A percentile compares a stretch with the other conserved stretches of the same genome.
These are phyloP conservation scores for Microtus ochrogaster DNA, from an alignment of 2,113 vertebrate genomes.

Conservation along the genomic window DNA sequence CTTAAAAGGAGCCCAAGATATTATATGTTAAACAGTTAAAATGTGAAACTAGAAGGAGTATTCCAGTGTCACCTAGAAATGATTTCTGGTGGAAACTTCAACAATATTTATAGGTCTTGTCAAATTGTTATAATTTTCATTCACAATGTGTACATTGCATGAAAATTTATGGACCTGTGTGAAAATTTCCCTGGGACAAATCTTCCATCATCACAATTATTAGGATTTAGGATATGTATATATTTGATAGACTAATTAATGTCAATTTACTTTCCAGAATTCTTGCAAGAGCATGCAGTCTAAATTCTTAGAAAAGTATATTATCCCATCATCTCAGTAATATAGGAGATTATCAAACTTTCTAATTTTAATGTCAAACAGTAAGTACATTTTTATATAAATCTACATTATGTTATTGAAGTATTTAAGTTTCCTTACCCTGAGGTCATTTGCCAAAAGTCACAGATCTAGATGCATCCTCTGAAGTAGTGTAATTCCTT, in stretches of 20 bases:
- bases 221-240: neutral
- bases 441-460: neutral
- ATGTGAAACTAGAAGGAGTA: conserved; percentile 35
- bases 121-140: conserved; percentile 4
- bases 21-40: conserved; percentile 31
- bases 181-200: conserved; percentile 13
- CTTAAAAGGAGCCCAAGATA: neutral
- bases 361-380: neutral
- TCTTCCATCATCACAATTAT: neutral
- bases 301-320: neutral
- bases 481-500: neutral
- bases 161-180: neutral
- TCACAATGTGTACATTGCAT: neutral
- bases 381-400: neutral
- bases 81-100: neutral
- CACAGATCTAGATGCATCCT: neutral
- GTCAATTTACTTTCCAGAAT: neutral
- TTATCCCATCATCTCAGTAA: neutral
- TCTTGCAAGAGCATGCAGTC: neutral
- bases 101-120: conserved; percentile 11
- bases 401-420: neutral
- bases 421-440: neutral
- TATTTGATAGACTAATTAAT: neutral
- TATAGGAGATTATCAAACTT: neutral
- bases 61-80: conserved; percentile 32